phyloP scores from a whole-genome alignment of 2,797 vertebrate species.

The Peromyscus melanophrys region DNA sequence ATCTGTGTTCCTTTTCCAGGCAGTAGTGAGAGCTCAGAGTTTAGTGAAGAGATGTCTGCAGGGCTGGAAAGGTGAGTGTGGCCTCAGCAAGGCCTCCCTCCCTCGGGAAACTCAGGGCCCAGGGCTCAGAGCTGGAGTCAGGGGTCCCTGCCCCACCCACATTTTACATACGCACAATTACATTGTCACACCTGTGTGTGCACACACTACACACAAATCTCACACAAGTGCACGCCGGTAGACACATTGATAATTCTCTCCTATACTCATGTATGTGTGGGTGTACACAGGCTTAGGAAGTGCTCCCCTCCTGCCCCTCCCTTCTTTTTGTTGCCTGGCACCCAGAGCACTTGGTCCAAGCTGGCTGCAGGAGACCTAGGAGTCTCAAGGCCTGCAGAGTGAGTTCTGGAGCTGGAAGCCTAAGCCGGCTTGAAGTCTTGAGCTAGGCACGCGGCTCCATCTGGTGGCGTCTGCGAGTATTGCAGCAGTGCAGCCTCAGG shows the following conservation, averaged over 20 bases:
- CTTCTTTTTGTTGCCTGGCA: neutral
- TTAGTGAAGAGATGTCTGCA: constrained; percentile 95
- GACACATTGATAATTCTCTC: neutral
- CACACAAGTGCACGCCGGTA: neutral
- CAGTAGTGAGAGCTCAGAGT: constrained; percentile 97
- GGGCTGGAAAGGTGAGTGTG: constrained; percentile 95
- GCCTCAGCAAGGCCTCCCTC: constrained; percentile 76
- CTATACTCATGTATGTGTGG: neutral
- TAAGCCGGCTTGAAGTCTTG: neutral
- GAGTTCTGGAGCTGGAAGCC: neutral
- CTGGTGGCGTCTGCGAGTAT: constrained; percentile 59
- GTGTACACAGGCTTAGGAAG: neutral
- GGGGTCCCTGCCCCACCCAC: neutral
- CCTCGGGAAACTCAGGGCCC: constrained; percentile 32
- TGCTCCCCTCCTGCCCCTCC: neutral
- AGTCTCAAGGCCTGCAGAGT: neutral
- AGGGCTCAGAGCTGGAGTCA: constrained; percentile 54
- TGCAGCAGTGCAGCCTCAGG: neutral
- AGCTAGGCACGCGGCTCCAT: constrained; percentile 58
- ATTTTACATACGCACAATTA: neutral
- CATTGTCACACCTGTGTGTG: neutral
- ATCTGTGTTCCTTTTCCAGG: constrained; percentile 91
- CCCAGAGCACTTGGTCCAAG: neutral
- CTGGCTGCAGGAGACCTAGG: neutral
- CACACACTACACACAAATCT: neutral